Evolutionary conservation across 1,140 invertebrate genomes (phyloP).

Genomic region (Zaprionus ghesquierei): DNA sequence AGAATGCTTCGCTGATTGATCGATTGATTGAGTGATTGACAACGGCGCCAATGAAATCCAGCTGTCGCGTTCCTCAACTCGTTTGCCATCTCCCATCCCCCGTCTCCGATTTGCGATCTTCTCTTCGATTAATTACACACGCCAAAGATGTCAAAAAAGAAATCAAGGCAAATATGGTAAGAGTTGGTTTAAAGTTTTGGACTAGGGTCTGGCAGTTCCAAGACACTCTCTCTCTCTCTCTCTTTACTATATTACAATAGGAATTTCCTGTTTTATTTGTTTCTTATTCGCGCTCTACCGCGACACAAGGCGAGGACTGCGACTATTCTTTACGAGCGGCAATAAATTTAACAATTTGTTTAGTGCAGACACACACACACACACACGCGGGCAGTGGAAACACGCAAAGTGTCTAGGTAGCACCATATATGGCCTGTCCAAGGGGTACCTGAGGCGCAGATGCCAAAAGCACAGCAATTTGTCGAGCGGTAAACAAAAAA

Average conservation of each 20-base stretch:
- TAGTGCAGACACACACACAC: slow-evolving; percentile 59
- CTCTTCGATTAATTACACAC: slow-evolving; percentile 70
- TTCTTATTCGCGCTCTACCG: slow-evolving; percentile 33
- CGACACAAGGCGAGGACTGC: slow-evolving; percentile 49
- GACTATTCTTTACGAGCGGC: slow-evolving; percentile 75
- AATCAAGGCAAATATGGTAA: slow-evolving; percentile 49
- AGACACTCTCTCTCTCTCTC: too few species aligned
- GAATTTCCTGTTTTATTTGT: slow-evolving; percentile 41
- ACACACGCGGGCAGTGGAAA: slow-evolving; percentile 23
- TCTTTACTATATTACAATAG: slow-evolving; percentile 34
- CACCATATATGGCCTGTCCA: slow-evolving; percentile 60
- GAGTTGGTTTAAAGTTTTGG: neutral
- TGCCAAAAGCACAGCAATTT: slow-evolving; percentile 78
- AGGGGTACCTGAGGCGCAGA: slow-evolving; percentile 55
- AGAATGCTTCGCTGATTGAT: slow-evolving; percentile 73
- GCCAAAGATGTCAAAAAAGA: slow-evolving; percentile 60
- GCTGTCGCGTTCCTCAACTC: slow-evolving; percentile 20
- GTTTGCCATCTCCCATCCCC: neutral
- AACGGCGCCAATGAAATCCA: slow-evolving; percentile 72
- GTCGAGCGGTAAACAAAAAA: slow-evolving; percentile 73
- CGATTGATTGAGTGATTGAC: slow-evolving; percentile 79
- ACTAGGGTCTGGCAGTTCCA: neutral
- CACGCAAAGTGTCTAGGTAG: slow-evolving; percentile 71
- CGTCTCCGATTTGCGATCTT: neutral
- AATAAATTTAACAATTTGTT: slow-evolving; percentile 82